These are phyloP conservation scores for Gallinago solitaria DNA, from an alignment of 2,797 vertebrate species.

Conservation along the genomic window DNA sequence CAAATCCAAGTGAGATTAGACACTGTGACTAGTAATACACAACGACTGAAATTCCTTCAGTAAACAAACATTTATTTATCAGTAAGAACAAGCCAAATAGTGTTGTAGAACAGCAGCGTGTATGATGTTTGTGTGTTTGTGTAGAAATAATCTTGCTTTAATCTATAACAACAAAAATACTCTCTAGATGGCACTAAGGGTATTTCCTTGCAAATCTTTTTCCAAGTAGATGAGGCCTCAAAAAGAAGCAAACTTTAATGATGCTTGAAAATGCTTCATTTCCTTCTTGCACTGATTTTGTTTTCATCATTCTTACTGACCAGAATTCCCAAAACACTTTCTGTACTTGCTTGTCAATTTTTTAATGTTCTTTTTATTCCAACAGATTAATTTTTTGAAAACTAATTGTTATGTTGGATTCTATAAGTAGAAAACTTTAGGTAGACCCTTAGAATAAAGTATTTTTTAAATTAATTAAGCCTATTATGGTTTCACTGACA, in stretches of 20 bases:
- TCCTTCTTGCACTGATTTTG: not conserved
- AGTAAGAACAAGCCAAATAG: not conserved
- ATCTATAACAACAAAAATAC: not conserved
- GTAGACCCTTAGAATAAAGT: not conserved
- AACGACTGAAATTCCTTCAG: not conserved
- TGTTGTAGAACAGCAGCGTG: not conserved
- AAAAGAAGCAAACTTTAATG: not conserved
- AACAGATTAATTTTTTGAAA: not conserved
- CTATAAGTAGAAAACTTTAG: not conserved
- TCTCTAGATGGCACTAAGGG: not conserved
- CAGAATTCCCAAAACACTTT: not conserved
- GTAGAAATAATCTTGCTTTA: not conserved
- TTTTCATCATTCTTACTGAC: not conserved
- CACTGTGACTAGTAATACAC: not conserved
- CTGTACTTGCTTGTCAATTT: not conserved
- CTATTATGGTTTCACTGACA: not conserved
- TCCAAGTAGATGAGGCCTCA: not conserved
- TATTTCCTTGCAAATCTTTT: not conserved
- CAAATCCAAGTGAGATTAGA: not conserved
- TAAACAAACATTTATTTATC: not conserved
- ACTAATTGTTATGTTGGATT: not conserved
- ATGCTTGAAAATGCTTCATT: not conserved
- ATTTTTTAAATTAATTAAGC: not conserved
- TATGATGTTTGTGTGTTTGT: not conserved
- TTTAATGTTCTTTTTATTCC: not conserved